Conservation (phyloP, 2,888 invertebrate species). For the Drosophila ochracea region DNA sequence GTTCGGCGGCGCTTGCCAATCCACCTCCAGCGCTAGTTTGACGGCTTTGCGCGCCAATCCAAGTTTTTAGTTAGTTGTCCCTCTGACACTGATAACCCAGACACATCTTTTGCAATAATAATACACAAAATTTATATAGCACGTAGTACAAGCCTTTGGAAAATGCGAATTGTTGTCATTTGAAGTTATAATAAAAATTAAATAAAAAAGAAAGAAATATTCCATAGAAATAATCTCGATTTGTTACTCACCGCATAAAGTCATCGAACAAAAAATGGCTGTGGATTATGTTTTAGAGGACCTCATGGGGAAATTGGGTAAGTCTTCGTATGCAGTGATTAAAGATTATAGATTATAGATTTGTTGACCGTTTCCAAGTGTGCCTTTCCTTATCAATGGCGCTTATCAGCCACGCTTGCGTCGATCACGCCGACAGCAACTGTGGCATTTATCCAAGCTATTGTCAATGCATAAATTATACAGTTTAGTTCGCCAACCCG, state of each 20-base stretch:
- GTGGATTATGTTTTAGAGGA: slow-evolving; percentile 88
- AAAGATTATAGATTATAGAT: slow-evolving; percentile 46
- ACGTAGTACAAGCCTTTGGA: not conserved
- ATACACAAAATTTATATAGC: not conserved
- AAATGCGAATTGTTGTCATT: slow-evolving; percentile 34
- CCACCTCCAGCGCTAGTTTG: slow-evolving; percentile 30
- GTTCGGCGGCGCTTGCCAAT: slow-evolving; percentile 63
- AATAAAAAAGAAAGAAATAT: not conserved
- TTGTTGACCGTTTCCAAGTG: slow-evolving; percentile 12
- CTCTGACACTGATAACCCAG: slow-evolving; percentile 16
- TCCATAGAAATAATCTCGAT: slow-evolving; percentile 1
- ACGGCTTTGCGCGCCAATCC: slow-evolving; percentile 22
- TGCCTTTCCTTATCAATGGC: slow-evolving; percentile 50
- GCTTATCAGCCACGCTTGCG: slow-evolving; percentile 42
- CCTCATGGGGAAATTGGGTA: slow-evolving; percentile 89
- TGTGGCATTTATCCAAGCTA: slow-evolving; percentile 34
- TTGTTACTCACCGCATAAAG: not conserved
- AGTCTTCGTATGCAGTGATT: slow-evolving; percentile 59
- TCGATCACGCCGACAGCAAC: slow-evolving; percentile 41
- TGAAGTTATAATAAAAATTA: slow-evolving; percentile 1
- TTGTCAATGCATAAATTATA: slow-evolving; percentile 13
- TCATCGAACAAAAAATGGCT: slow-evolving; percentile 86
- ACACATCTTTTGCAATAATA: not conserved
- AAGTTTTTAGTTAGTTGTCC: slow-evolving; percentile 10
- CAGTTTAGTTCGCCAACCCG: slow-evolving; percentile 27